Percentiles rank a stretch among this genome's conserved stretches.
These are phyloP conservation scores for Styela plicata DNA, from an alignment of 23 tunicate genomes.

Conservation along the genomic window DNA sequence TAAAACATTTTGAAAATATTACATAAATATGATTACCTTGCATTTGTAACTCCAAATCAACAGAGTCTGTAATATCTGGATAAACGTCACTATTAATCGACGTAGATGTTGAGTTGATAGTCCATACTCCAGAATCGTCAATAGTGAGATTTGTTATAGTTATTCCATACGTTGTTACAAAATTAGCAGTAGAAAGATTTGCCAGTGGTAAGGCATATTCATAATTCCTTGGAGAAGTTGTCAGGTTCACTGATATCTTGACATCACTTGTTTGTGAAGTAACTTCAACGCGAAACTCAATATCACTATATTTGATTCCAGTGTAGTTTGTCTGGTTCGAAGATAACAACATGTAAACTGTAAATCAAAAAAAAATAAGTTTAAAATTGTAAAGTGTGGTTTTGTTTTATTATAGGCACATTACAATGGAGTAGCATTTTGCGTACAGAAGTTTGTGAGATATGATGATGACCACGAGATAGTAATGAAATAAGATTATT, in stretches of 20 bases:
- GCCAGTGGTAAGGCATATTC: neutral
- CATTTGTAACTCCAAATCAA: neutral
- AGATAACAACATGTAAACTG: slow-evolving; percentile 3
- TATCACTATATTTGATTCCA: neutral
- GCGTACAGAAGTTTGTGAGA: no score
- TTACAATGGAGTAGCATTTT: no score
- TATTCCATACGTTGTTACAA: neutral
- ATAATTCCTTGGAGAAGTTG: neutral
- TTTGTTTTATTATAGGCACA: no score
- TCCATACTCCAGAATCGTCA: neutral
- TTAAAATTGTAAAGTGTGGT: no score
- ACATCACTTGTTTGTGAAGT: neutral
- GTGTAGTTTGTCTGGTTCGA: neutral
- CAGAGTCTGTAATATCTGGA: neutral
- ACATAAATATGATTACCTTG: neutral
- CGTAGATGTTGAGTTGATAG: neutral
- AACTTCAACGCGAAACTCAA: neutral
- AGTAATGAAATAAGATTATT: no score
- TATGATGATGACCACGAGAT: no score
- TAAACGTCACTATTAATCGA: neutral
- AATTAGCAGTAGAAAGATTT: neutral
- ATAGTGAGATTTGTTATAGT: neutral
- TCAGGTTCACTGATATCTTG: neutral
- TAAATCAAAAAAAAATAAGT: neutral
- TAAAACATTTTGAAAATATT: no score